These are phyloP conservation scores for Pseudobourletiella spinata DNA, from an alignment of 1,140 invertebrate genomes.

Conservation along the genomic window DNA sequence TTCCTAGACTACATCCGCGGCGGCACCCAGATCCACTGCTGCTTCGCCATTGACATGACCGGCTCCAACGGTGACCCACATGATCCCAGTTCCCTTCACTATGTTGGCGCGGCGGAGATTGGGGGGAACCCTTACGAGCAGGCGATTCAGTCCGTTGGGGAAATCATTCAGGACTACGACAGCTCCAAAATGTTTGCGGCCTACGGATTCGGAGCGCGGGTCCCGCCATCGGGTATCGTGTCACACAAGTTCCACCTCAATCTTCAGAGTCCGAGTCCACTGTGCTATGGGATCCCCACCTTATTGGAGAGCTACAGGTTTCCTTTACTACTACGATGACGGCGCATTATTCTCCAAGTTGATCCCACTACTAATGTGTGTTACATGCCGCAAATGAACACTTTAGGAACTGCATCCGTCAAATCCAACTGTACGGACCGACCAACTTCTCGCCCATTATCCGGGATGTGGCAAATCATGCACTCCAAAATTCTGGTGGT, in stretches of 20 bases:
- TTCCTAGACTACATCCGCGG: conserved; percentile 45
- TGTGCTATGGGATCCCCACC: conserved; percentile 44
- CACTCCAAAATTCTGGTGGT: conserved; percentile 42
- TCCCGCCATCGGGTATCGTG: conserved; percentile 47
- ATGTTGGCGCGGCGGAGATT: conserved; percentile 20
- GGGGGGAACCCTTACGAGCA: conserved; percentile 50
- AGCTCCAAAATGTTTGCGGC: conserved; percentile 49
- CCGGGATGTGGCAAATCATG: conserved; percentile 47
- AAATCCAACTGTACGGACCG: conserved; percentile 49
- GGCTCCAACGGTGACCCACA: conserved; percentile 50
- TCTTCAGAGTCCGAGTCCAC: conserved; percentile 48
- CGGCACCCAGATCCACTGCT: conserved; percentile 46
- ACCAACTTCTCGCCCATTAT: conserved; percentile 58
- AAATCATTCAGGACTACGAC: conserved; percentile 57
- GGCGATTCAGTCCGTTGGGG: conserved; percentile 51
- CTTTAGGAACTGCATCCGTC: conserved; percentile 41
- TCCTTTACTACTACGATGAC: neutral
- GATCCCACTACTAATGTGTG: neutral
- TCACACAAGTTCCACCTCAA: conserved; percentile 55
- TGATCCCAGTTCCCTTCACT: conserved; percentile 24
- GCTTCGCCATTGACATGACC: conserved; percentile 59
- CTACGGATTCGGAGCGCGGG: conserved; percentile 50
- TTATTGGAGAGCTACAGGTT: conserved; percentile 28
- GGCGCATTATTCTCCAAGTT: neutral
- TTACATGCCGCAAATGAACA: neutral